Evolutionary conservation across 1,140 invertebrate species (phyloP).

Genomic region (Yoshiicerus persimilis): DNA sequence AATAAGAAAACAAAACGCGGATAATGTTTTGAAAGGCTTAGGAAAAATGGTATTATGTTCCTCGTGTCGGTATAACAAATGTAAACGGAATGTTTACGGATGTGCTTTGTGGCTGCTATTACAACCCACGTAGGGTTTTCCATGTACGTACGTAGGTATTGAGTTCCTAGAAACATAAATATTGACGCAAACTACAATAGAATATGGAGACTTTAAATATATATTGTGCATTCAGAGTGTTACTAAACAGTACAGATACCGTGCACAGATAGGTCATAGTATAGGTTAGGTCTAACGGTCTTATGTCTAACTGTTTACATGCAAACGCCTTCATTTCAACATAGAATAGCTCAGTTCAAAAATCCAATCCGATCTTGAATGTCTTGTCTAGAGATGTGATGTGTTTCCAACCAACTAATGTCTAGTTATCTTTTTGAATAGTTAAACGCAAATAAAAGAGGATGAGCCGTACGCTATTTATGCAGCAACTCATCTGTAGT

Average conservation of each 20-base stretch:
- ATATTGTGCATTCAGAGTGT: too few relatives aligned
- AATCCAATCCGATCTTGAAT: background rate
- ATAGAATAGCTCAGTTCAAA: background rate
- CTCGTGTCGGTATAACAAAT: background rate
- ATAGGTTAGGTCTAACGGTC: too few relatives aligned
- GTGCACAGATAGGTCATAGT: too few relatives aligned
- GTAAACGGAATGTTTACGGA: background rate
- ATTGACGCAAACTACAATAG: background rate
- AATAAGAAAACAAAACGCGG: background rate
- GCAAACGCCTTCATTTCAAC: background rate
- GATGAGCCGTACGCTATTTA: background rate
- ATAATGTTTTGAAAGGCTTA: background rate
- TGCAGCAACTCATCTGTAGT: background rate
- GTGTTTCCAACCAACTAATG: background rate
- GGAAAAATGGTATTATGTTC: background rate
- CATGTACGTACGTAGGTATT: background rate
- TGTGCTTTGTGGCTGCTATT: background rate
- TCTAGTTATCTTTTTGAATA: background rate
- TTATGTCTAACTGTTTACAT: too few relatives aligned
- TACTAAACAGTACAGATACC: too few relatives aligned
- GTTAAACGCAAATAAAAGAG: background rate
- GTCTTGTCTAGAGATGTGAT: background rate
- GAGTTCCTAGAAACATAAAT: background rate
- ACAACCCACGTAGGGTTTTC: background rate
- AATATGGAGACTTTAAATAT: too few relatives aligned